Base-by-base conservation (phyloP, 2,888 invertebrate species). In the Clunio marinus region DNA sequence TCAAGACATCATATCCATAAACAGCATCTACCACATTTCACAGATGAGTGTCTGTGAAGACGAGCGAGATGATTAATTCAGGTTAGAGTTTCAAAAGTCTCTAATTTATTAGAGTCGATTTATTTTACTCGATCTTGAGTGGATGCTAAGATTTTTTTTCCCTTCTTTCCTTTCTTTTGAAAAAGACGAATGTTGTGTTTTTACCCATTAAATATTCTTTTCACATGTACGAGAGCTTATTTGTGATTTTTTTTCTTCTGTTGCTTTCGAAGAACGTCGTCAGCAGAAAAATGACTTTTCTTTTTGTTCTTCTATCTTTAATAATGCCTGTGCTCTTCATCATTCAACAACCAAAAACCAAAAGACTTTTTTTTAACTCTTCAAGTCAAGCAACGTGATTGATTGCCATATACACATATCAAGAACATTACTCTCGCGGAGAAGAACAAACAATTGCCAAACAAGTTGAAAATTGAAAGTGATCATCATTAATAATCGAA, bases 81-180 rank as follows among this genome's bases (percentile, higher is more conserved):
- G 59, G 59, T 59, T 59, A 59, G 32, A 35, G 59, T 17, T 59
- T 41, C 24, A 62, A 41, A 45, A 22, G 41, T 41, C 62, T 37
- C 32, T 62, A 41, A 62, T 62, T 32, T 32, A 62, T 62, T 62
- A 41, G 62, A 41, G 41, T 62, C 62, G 22, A 62, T 62, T 62
- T 62, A 62, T 62, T 62, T 62, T n/a, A n/a, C n/a, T n/a, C n/a
- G n/a, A n/a, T 45, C 41, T 62, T 41, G 15, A 17, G 10, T 25
- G n/a, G 5, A n/a, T 4, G 1, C n/a, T 55, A 8, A 10, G 10
- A 20, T n/a, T 55, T 55, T n/a, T 22, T 55, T 20, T 24, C 2
- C 5, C 20, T 22, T 24, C 8, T 55, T 55, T 55, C 24, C 5
- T 22, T 5, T 55, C 32, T 59, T 59, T 28, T n/a, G 15, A 17